phyloP scores from a whole-genome alignment of 2,888 invertebrate genomes.

The Argyresthia albistria region DNA sequence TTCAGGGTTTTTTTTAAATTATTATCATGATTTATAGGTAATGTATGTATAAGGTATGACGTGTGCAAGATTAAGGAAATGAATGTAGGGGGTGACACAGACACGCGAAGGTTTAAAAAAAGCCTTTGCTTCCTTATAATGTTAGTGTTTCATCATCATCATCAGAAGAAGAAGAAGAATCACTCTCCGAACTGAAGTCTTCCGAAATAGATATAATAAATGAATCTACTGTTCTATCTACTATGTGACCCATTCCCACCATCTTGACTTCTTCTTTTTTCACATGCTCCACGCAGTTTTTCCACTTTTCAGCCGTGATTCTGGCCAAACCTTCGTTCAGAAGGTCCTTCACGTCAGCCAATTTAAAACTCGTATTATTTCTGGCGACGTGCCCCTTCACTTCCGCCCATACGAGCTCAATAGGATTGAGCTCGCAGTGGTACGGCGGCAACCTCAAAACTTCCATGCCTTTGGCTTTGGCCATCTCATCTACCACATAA shows the following conservation, averaged over 20 bases:
- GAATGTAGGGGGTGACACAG: no score
- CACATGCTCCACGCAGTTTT: neutral
- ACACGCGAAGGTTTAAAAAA: no score
- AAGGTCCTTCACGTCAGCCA: neutral
- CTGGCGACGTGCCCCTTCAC: slow-evolving; percentile 1
- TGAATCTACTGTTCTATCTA: neutral
- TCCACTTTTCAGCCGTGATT: neutral
- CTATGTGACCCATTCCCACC: neutral
- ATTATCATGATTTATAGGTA: no score
- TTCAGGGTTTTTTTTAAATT: no score
- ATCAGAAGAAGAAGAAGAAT: no score
- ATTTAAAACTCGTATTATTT: slow-evolving; percentile 2
- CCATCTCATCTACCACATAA: slow-evolving; percentile 1
- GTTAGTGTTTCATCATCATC: no score
- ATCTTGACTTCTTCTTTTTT: neutral
- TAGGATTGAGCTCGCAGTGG: slow-evolving; percentile 1
- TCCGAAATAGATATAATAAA: neutral
- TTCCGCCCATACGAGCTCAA: slow-evolving; percentile 4
- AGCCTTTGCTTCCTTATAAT: no score
- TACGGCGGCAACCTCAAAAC: neutral
- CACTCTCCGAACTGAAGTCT: no score
- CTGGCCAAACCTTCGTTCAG: neutral
- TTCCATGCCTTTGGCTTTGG: neutral
- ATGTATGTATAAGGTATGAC: no score
- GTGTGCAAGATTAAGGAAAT: no score